Base-by-base conservation (phyloP, 1,140 invertebrate species). In the Helicoverpa armigera region DNA sequence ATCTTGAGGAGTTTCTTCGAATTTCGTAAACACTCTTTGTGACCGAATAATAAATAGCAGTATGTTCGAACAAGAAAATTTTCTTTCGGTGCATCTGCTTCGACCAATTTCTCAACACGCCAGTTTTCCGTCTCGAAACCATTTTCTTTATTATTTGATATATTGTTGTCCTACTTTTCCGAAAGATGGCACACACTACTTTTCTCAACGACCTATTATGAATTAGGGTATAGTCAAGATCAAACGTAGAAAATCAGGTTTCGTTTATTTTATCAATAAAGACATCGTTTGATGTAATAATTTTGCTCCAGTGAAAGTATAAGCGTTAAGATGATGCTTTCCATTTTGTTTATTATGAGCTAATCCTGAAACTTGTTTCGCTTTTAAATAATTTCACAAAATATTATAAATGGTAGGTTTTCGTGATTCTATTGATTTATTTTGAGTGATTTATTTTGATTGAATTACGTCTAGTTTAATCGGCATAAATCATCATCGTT, bases 1-100 rank as follows among this genome's bases (percentile, higher is more conserved):
- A 29, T 48, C 73, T 75, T 75, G 58, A 43, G 13, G n/a, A 54
- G 13, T 5, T 61, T 75, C 73, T 75, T n/a, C 54, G 73, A 50
- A 75, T 50, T 61, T 75, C 58, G 56, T 61, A 61, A 73, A 61
- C 58, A 31, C 16, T 72, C 73, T 75, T 75, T 75, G 43, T 75
- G 23, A 2, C 16, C n/a, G 48, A n/a, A 72, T 75, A 61, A 61
- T 61, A 23, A 50, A 61, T 61, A 43, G 43, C 13, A 31, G 58
- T 51, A 54, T 14, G n/a, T 43, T 31, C 13, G 16, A 70, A 51
- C 23, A 72, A 35, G 14, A 72, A 14, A 56, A 54, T 35, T 13
- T 35, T 56, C 11, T 23, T 13, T 18, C 53, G 9, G 50, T 51
- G 63, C 16, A 72, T 43, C 50, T 72, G 9, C 14, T 3, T 23